Percentiles rank a stretch among this genome's conserved stretches.
Evolutionary conservation across 2,888 invertebrate genomes (phyloP).

Genomic region (Syrphus vitripennis): DNA sequence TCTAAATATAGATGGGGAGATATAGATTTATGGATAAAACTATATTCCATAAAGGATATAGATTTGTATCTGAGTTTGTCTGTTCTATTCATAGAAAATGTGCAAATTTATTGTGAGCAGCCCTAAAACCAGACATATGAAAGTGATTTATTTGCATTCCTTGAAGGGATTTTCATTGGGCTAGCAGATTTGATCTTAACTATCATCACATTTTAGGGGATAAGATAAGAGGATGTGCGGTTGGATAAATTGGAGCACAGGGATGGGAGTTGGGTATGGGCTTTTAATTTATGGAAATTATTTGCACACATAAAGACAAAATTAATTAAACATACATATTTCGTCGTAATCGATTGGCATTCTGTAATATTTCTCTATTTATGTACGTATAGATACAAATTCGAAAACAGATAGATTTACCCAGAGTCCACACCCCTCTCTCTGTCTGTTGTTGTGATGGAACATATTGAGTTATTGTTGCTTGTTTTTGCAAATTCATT

Average conservation of each 20-base stretch:
- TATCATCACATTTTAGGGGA: conserved; percentile 22
- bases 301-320: conserved; percentile 65
- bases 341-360: conserved; percentile 65
- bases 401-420: conserved; percentile 5
- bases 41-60: conserved; percentile 17
- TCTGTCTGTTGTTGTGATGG: neutral
- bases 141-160: conserved; percentile 63
- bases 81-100: neutral
- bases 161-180: conserved; percentile 5
- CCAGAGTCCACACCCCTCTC: neutral
- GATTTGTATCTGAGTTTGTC: neutral
- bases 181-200: conserved; percentile 32
- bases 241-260: neutral
- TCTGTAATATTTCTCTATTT: conserved; percentile 24
- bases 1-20: neutral
- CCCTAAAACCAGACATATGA: conserved; percentile 36
- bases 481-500: conserved; percentile 55
- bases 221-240: neutral
- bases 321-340: conserved; percentile 70
- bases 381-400: neutral
- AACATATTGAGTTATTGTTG: conserved; percentile 57
- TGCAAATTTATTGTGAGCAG: conserved; percentile 31
- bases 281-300: conserved; percentile 71
- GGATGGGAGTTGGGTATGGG: no score
- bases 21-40: neutral